phyloP scores from a whole-genome alignment of 1,140 invertebrate species.

The Drosophila arizonae region DNA sequence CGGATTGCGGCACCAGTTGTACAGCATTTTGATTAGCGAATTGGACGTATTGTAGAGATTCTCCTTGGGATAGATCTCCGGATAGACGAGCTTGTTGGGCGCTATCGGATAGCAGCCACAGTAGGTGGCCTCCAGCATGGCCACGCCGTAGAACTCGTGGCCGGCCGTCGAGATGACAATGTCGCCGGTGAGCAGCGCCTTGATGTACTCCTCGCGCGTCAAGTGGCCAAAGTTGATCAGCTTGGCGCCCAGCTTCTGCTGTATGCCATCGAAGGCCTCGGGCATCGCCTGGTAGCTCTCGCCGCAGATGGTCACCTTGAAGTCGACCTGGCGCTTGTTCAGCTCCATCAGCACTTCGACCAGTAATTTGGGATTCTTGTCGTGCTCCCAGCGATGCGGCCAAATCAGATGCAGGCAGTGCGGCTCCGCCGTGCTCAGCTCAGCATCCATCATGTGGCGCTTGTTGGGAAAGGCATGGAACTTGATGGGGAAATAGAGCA shows the following conservation, averaged over 20 bases:
- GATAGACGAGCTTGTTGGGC: constrained; percentile 89
- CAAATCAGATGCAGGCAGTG: constrained; percentile 87
- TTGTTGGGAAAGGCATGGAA: constrained; percentile 80
- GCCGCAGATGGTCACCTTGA: constrained; percentile 85
- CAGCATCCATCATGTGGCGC: constrained; percentile 41
- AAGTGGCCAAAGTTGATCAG: constrained; percentile 87
- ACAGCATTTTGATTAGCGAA: constrained; percentile 84
- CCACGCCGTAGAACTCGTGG: constrained; percentile 91
- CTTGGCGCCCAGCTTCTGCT: constrained; percentile 83
- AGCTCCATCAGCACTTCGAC: constrained; percentile 85
- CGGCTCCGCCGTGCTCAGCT: constrained; percentile 31
- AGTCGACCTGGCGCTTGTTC: constrained; percentile 84
- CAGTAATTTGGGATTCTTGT: constrained; percentile 89
- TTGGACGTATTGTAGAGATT: constrained; percentile 85
- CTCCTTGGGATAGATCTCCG: constrained; percentile 87
- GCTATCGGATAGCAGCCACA: constrained; percentile 88
- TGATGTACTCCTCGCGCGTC: constrained; percentile 85
- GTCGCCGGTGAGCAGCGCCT: constrained; percentile 85
- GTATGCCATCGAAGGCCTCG: constrained; percentile 84
- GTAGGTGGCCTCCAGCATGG: constrained; percentile 88
- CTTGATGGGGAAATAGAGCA: constrained; percentile 87
- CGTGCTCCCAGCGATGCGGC: constrained; percentile 92
- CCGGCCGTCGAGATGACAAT: constrained; percentile 89
- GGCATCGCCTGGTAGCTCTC: constrained; percentile 83
- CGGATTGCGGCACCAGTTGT: constrained; percentile 83